Percentiles rank a stretch among this genome's conserved stretches.
Conservation (phyloP, 2,888 invertebrate genomes). For the Toxonevra muliebris region DNA sequence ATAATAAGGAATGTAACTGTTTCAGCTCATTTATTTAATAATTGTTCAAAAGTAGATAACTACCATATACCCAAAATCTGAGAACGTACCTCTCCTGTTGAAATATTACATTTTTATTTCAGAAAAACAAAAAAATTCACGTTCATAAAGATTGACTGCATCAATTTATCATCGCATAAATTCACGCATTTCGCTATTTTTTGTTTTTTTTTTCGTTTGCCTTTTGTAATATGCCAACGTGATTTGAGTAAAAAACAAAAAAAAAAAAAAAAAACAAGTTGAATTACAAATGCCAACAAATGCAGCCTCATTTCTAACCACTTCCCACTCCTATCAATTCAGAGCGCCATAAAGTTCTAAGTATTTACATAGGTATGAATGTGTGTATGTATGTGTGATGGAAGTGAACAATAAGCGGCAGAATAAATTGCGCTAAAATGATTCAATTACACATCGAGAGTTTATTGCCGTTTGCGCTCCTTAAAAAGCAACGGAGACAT, state of each 20-base stretch:
- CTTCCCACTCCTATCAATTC: not conserved
- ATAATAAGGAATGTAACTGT: no score
- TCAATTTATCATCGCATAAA: conserved; percentile 24
- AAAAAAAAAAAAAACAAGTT: conserved; percentile 14
- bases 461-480: conserved; percentile 4
- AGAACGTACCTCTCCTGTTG: no score
- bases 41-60: no score
- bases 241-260: not conserved
- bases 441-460: conserved; percentile 40
- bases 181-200: conserved; percentile 13
- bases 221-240: not conserved
- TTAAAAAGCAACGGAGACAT: conserved; percentile 11
- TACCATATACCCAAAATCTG: no score
- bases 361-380: no score
- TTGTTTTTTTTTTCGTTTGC: not conserved
- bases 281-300: conserved; percentile 26
- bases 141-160: conserved; percentile 23
- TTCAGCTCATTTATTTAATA: no score
- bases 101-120: no score
- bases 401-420: not conserved
- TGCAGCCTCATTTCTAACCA: not conserved
- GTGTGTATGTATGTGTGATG: not conserved
- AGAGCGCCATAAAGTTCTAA: no score
- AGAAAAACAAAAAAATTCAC: no score
- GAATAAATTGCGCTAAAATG: conserved; percentile 45